phyloP scores from a whole-genome alignment of 2,797 vertebrate species.

The Strix occidentalis region DNA sequence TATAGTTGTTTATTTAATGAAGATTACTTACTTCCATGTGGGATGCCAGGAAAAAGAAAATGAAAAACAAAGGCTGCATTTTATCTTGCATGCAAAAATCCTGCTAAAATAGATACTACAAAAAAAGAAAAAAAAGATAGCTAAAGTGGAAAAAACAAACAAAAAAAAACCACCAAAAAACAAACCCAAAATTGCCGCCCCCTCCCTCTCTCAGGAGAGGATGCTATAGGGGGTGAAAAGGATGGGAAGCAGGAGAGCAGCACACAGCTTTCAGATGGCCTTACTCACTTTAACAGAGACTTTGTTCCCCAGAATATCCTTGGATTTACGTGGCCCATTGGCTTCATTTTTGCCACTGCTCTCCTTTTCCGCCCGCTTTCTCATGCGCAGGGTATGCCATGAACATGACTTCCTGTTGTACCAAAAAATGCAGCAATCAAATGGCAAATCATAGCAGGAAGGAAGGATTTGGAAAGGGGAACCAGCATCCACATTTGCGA shows the following conservation, averaged over 20 bases:
- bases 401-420: slow-evolving; percentile 99
- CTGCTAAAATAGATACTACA: slow-evolving; percentile 64
- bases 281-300: slow-evolving; percentile 93
- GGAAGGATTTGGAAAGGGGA: slow-evolving; percentile 59
- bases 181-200: neutral
- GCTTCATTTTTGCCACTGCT: slow-evolving; percentile 85
- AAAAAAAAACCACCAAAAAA: neutral
- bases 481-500: slow-evolving; percentile 61
- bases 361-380: slow-evolving; percentile 94
- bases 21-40: slow-evolving; percentile 75
- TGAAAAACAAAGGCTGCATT: slow-evolving; percentile 68
- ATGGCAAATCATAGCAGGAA: slow-evolving; percentile 74
- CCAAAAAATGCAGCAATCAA: slow-evolving; percentile 89
- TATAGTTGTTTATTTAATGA: neutral
- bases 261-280: slow-evolving; percentile 70
- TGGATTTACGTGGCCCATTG: slow-evolving; percentile 88
- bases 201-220: slow-evolving; percentile 69
- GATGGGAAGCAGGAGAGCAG: slow-evolving; percentile 74
- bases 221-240: slow-evolving; percentile 64
- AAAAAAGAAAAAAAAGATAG: neutral
- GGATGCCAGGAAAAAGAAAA: slow-evolving; percentile 74
- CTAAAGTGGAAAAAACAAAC: neutral
- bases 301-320: slow-evolving; percentile 90
- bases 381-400: slow-evolving; percentile 98
- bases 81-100: slow-evolving; percentile 77